Percentiles rank a stretch among this genome's conserved stretches.
These are phyloP conservation scores for Falco naumanni DNA, from an alignment of 2,797 vertebrate genomes.

Conservation along the genomic window DNA sequence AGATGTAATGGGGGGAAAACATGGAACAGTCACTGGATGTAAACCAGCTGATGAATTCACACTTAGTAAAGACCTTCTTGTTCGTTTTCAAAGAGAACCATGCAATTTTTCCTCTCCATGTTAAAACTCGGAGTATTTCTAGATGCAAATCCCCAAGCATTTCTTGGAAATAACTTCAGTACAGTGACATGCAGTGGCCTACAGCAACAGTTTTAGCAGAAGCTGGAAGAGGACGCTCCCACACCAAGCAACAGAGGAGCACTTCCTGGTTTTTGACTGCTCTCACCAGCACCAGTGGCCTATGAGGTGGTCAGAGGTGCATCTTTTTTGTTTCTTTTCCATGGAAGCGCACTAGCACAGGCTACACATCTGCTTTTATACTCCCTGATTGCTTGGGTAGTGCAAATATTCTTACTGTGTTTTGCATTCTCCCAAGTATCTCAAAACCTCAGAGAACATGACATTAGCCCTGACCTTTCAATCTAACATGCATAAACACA, in stretches of 20 bases:
- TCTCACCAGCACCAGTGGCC: neutral
- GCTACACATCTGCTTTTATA: neutral
- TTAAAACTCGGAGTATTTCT: neutral
- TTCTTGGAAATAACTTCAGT: neutral
- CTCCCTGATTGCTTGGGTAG: neutral
- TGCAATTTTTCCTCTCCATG: neutral
- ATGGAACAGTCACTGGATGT: neutral
- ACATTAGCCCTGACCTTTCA: neutral
- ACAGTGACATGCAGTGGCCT: neutral
- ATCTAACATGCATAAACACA: neutral
- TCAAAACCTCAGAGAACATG: neutral
- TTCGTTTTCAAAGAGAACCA: neutral
- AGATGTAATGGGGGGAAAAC: neutral
- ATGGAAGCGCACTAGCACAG: neutral
- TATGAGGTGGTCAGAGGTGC: neutral
- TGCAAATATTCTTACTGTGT: neutral
- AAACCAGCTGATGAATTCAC: neutral
- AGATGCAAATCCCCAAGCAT: neutral
- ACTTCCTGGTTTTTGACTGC: neutral
- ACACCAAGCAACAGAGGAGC: neutral
- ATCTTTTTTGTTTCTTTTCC: neutral
- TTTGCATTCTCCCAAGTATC: neutral
- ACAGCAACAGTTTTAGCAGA: neutral
- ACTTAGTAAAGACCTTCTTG: neutral
- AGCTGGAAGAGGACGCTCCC: neutral